phyloP scores from a whole-genome alignment of 2,797 vertebrate genomes.

The Austrolebias charrua region DNA sequence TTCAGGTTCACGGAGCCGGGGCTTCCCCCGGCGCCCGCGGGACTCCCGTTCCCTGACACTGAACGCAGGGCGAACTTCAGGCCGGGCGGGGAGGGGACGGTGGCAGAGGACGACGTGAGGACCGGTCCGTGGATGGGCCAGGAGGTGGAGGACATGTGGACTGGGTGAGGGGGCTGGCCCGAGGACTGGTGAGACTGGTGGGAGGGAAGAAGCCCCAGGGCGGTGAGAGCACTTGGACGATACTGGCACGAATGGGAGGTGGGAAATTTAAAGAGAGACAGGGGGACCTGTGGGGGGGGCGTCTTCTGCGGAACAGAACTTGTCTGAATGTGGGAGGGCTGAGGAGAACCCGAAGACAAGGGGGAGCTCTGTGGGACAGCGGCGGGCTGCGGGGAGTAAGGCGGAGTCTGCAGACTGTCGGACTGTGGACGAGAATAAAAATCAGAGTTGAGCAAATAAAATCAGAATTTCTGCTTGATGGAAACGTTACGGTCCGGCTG shows the following conservation, averaged over 20 bases:
- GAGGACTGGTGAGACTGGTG: conserved; percentile 74
- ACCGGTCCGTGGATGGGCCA: conserved; percentile 93
- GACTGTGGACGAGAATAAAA: conserved; percentile 76
- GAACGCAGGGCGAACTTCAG: conserved; percentile 84
- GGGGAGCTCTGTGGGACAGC: conserved; percentile 84
- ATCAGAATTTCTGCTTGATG: too few species aligned
- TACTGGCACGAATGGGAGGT: conserved; percentile 88
- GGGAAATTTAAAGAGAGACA: conserved; percentile 90
- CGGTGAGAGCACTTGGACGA: conserved; percentile 81
- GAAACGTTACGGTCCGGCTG: background rate
- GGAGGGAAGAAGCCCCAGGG: conserved; percentile 87
- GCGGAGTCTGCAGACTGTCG: conserved; percentile 89
- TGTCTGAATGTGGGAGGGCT: conserved; percentile 84
- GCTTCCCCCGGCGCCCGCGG: conserved; percentile 68
- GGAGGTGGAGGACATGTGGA: conserved; percentile 82
- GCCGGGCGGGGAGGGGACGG: conserved; percentile 77
- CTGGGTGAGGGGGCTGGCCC: conserved; percentile 69
- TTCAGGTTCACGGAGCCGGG: conserved; percentile 89
- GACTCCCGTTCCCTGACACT: conserved; percentile 63
- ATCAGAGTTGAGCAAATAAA: background rate
- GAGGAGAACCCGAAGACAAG: conserved; percentile 85
- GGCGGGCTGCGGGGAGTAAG: conserved; percentile 90
- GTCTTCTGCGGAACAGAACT: conserved; percentile 57
- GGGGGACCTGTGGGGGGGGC: conserved; percentile 80
- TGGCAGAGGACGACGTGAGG: conserved; percentile 81